Evolutionary conservation across 2,888 invertebrate species (phyloP).

Genomic region (Platypus cylindrus): DNA sequence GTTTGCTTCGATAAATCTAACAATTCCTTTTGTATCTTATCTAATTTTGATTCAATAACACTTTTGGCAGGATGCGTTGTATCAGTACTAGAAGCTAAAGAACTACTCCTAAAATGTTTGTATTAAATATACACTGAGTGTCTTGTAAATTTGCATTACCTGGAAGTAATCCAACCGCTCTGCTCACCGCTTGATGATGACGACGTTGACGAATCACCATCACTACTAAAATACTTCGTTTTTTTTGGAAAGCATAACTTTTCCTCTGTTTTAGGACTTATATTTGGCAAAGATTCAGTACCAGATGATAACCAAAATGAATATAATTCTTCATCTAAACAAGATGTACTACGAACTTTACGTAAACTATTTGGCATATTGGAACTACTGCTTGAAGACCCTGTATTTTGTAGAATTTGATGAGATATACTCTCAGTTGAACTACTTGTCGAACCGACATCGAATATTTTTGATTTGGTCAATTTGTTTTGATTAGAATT

Average conservation of each 20-base stretch:
- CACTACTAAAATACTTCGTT: conserved; percentile 17
- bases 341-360: conserved; percentile 45
- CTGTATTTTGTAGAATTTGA: conserved; percentile 11
- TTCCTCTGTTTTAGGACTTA: conserved; percentile 39
- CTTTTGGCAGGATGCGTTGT: conserved; percentile 20
- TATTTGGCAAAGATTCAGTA: conserved; percentile 61
- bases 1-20: conserved; percentile 19
- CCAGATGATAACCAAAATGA: conserved; percentile 19
- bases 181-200: conserved; percentile 65
- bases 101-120: conserved; percentile 46
- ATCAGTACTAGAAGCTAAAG: conserved; percentile 40
- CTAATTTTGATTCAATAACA: conserved; percentile 20
- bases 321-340: conserved; percentile 45
- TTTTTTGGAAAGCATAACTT: conserved; percentile 19
- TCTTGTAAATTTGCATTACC: conserved; percentile 29
- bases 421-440: conserved; percentile 25
- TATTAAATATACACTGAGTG: not conserved
- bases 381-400: conserved; percentile 7
- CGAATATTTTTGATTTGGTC: conserved; percentile 19
- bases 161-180: conserved; percentile 80
- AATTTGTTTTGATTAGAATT: conserved; percentile 7
- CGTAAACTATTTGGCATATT: conserved; percentile 29
- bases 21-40: conserved; percentile 22
- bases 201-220: too few relatives aligned
- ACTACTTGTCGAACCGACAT: conserved; percentile 24